Evolutionary conservation across 2,113 vertebrate genomes (phyloP).

Genomic region (Lycocorax pyrrhopterus): DNA sequence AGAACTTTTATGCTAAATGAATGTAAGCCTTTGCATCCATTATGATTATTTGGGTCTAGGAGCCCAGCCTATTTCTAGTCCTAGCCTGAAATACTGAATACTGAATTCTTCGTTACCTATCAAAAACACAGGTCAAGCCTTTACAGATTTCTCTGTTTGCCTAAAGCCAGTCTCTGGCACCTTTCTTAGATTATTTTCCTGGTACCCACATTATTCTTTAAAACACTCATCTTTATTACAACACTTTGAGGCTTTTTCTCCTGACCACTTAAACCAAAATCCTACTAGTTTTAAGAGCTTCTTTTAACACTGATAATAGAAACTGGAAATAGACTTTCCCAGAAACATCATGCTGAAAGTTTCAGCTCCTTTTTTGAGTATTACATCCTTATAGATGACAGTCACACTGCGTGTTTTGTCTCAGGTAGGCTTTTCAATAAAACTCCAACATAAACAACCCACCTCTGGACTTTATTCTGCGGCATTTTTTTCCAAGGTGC

Average conservation of each 20-base stretch:
- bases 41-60: not conserved
- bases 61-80: not conserved
- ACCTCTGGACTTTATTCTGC: not conserved
- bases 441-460: not conserved
- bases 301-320: not conserved
- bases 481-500: not conserved
- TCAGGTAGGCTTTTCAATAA: not conserved
- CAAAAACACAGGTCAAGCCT: not conserved
- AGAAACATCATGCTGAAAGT: conserved; percentile 5
- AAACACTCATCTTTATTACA: not conserved
- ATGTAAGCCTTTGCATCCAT: not conserved
- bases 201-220: not conserved
- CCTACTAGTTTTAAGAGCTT: not conserved
- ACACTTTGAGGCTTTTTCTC: not conserved
- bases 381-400: not conserved
- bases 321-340: not conserved
- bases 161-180: not conserved
- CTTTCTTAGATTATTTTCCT: not conserved
- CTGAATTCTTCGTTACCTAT: not conserved
- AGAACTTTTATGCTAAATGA: not conserved
- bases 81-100: not conserved
- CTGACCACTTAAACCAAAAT: not conserved
- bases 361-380: not conserved
- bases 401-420: not conserved
- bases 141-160: not conserved